Evolutionary conservation across 2,797 vertebrate species (phyloP).

Genomic region (Rhinophrynus dorsalis): DNA sequence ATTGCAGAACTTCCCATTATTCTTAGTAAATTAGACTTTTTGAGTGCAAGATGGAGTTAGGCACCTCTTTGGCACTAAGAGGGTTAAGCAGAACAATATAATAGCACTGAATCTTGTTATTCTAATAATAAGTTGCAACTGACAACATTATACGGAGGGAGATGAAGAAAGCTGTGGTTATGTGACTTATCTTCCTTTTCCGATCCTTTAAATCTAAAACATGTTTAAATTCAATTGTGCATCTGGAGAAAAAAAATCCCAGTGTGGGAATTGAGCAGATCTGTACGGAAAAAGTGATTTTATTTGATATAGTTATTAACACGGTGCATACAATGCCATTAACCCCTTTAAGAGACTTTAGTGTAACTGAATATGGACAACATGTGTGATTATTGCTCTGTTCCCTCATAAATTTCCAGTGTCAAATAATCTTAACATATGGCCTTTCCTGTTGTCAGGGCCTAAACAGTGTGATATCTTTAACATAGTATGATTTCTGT

Average conservation of each 20-base stretch:
- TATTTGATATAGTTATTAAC: slow-evolving; percentile 44
- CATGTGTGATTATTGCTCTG: slow-evolving; percentile 37
- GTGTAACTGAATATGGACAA: slow-evolving; percentile 45
- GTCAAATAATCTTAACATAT: slow-evolving; percentile 49
- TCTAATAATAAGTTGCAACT: background rate
- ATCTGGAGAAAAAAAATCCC: slow-evolving; percentile 37
- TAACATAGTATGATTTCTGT: slow-evolving; percentile 14
- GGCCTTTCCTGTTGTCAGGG: slow-evolving; percentile 35
- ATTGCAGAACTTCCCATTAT: no score
- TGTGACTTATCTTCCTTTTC: background rate
- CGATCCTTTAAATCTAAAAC: slow-evolving; percentile 25
- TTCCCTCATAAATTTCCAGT: slow-evolving; percentile 36
- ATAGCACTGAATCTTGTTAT: background rate
- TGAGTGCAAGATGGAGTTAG: no score
- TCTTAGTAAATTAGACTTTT: no score
- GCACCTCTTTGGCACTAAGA: no score
- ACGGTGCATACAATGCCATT: slow-evolving; percentile 44
- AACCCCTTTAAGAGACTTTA: slow-evolving; percentile 48
- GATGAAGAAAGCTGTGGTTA: background rate
- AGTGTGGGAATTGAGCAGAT: slow-evolving; percentile 30
- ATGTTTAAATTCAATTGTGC: slow-evolving; percentile 43
- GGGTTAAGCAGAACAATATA: no score
- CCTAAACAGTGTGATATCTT: slow-evolving; percentile 21
- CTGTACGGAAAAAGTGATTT: slow-evolving; percentile 37
- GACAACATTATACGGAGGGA: background rate